Evolutionary conservation across 2,797 vertebrate species (phyloP), one percentile per base, ranked within the genome.

Genomic region (Pterois miles): DNA sequence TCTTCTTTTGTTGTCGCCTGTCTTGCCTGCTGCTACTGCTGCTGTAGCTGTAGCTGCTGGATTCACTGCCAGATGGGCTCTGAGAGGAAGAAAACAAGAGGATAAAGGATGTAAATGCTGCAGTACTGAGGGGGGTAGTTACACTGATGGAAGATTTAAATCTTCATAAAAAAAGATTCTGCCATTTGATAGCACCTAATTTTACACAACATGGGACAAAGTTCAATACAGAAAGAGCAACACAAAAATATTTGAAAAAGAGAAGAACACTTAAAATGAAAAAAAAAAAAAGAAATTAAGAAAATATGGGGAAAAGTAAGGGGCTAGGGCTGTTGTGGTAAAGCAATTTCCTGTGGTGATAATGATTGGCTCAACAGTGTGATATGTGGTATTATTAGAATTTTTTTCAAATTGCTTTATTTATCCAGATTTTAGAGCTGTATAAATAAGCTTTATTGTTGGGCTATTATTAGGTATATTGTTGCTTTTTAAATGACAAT

Each of bases 31-130:
- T 82, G 64, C 25, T 62, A n/a, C 72, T 86, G 56, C 46, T 78
- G 81, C 76, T 72, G 67, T 22, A 50, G n/a, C 80, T 89, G 58
- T 68, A 75, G 43, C 64, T 80, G 75, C 92, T 93, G 14, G 60
- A 85, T 22, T 94, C 93, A 76, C 92, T 93, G 83, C 87, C 83
- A 54, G 92, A 90, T 33, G 93, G 93, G 31, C 92, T 94, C 94
- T 95, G 70, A 71, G 8, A 3, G 40, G 3, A 65, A 78, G 43
- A 63, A 50, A 70, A 60, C 1, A 33, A 10, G 2, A 77, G 27
- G 6, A 53, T 34, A 50, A 72, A 58, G 27, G 22, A 71, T 29
- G 36, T 46, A 6, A 81, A 64, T 6, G 10, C 38, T 65, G 38
- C 20, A 23, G 31, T 2, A 52, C 12, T 53, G 4, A 70, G 16